Percentiles rank a stretch among this genome's conserved stretches.
Conservation (phyloP, 2,888 invertebrate species). For the Pterobdella sp. region DNA sequence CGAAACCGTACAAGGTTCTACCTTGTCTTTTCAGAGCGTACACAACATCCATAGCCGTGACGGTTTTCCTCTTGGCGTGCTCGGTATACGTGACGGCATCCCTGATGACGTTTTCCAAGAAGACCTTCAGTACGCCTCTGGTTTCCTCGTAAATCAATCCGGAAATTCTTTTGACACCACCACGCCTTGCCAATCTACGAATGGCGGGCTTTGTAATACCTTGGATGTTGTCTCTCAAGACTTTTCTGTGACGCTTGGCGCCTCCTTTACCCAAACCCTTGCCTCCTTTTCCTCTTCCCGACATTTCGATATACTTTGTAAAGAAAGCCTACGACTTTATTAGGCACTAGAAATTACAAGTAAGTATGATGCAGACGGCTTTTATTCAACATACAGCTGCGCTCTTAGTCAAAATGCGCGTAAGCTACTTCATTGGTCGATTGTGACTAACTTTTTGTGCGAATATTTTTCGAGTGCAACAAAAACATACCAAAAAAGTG, state of each 20-base stretch:
- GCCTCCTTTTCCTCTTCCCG: slow-evolving; percentile 71
- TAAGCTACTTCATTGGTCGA: too few species aligned
- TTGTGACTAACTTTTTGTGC: too few species aligned
- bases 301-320: too few species aligned
- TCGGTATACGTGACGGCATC: slow-evolving; percentile 69
- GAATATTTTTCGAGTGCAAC: too few species aligned
- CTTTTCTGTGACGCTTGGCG: slow-evolving; percentile 73
- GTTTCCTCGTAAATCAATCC: slow-evolving; percentile 65
- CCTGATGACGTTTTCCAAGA: slow-evolving; percentile 72
- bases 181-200: slow-evolving; percentile 63
- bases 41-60: slow-evolving; percentile 35
- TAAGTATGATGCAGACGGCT: too few species aligned
- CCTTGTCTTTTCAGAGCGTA: slow-evolving; percentile 34
- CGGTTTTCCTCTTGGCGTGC: slow-evolving; percentile 34
- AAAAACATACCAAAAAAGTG: too few species aligned
- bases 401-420: too few species aligned
- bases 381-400: too few species aligned
- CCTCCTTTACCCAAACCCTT: slow-evolving; percentile 72
- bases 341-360: too few species aligned
- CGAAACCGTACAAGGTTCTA: slow-evolving; percentile 34
- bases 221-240: slow-evolving; percentile 68
- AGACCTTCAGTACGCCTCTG: slow-evolving; percentile 53
- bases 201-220: slow-evolving; percentile 72
- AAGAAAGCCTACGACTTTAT: too few species aligned
- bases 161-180: slow-evolving; percentile 63